These are phyloP conservation scores for Anoura caudifer DNA, from an alignment of 2,113 vertebrate genomes.

Conservation along the genomic window DNA sequence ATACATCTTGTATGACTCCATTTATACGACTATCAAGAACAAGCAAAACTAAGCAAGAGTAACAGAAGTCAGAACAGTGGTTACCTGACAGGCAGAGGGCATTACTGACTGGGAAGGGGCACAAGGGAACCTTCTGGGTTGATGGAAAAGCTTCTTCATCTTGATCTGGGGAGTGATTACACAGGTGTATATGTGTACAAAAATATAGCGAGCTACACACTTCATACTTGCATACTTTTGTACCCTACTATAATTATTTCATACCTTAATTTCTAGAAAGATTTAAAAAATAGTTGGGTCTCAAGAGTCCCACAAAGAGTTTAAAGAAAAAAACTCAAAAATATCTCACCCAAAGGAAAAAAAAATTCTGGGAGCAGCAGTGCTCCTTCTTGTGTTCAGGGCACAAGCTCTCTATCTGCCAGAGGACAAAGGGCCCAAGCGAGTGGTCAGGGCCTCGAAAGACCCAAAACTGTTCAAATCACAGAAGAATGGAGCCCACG, in stretches of 20 bases:
- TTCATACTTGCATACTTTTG: not conserved
- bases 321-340: not conserved
- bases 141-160: not conserved
- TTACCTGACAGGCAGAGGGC: not conserved
- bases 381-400: not conserved
- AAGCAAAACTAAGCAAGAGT: constrained; percentile 16
- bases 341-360: constrained; percentile 24
- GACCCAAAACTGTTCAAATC: not conserved
- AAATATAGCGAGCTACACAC: not conserved
- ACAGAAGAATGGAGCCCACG: not conserved
- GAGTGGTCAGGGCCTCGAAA: not conserved
- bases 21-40: not conserved
- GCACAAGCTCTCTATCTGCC: not conserved
- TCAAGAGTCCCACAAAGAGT: not conserved
- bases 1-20: not conserved
- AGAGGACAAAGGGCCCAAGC: not conserved
- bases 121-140: not conserved
- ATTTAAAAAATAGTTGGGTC: not conserved
- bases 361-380: not conserved
- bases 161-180: not conserved
- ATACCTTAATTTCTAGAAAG: not conserved
- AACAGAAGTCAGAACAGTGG: not conserved
- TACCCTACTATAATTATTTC: not conserved
- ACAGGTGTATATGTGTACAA: not conserved
- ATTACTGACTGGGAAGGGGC: not conserved